These are phyloP conservation scores for Dromius quadrimaculatus DNA, from an alignment of 2,888 invertebrate genomes.

Conservation along the genomic window DNA sequence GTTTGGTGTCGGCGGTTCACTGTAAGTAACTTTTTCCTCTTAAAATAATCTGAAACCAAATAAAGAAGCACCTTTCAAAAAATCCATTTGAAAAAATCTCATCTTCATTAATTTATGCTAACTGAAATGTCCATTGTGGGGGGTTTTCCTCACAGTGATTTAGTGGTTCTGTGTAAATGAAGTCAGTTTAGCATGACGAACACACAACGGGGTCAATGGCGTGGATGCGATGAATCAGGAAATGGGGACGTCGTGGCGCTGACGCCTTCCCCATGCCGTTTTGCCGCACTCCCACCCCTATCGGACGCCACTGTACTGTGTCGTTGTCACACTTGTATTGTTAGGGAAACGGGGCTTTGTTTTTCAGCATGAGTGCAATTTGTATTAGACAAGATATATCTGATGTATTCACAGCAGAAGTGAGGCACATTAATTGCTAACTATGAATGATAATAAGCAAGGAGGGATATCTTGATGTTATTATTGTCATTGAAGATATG, in stretches of 20 bases:
- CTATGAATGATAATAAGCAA: no score
- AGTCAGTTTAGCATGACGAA: slow-evolving; percentile 63
- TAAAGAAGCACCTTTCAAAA: no score
- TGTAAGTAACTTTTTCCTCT: slow-evolving; percentile 70
- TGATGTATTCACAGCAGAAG: slow-evolving; percentile 42
- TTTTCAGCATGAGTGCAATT: slow-evolving; percentile 62
- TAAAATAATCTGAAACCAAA: not conserved
- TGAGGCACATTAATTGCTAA: slow-evolving; percentile 41
- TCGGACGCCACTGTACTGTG: slow-evolving; percentile 57
- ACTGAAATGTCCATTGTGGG: slow-evolving; percentile 46
- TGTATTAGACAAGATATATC: slow-evolving; percentile 55
- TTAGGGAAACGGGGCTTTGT: slow-evolving; percentile 61
- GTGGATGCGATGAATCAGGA: slow-evolving; percentile 68
- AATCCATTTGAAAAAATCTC: slow-evolving; percentile 30
- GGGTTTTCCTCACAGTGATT: slow-evolving; percentile 61
- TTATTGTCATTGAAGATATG: no score
- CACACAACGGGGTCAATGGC: slow-evolving; percentile 66
- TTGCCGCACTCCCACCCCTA: no score
- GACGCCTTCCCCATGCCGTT: slow-evolving; percentile 55
- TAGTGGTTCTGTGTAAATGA: slow-evolving; percentile 62
- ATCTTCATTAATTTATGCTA: slow-evolving; percentile 44
- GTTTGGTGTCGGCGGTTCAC: slow-evolving; percentile 94
- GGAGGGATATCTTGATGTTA: no score
- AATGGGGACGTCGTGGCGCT: slow-evolving; percentile 58
- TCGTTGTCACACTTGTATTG: slow-evolving; percentile 62